Percentiles rank a stretch among this genome's conserved stretches.
Conservation (phyloP, 2,888 invertebrate genomes). For the Smittia aterrima region DNA sequence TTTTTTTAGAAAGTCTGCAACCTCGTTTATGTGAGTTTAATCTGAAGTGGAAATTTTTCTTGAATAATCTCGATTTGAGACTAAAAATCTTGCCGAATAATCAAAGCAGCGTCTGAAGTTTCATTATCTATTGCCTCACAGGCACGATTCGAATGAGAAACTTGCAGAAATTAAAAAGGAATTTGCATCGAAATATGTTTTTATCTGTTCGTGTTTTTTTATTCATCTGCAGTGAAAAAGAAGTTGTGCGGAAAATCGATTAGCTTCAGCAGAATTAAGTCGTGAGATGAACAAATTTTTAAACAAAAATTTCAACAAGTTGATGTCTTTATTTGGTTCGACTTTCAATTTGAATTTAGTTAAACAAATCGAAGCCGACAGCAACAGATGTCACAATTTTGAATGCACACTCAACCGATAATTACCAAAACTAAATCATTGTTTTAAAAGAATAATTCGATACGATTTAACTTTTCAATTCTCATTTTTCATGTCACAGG, state of each 20-base stretch:
- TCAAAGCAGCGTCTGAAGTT: no score
- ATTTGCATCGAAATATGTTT: constrained; percentile 36
- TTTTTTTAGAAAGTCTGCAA: no score
- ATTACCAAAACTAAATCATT: constrained; percentile 9
- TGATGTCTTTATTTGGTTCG: background rate
- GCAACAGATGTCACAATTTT: no score
- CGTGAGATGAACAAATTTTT: constrained; percentile 12
- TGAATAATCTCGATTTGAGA: no score
- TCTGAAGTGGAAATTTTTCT: no score
- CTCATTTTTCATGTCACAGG: background rate
- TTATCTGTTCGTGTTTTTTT: background rate
- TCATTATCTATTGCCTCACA: no score
- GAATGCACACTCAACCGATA: background rate
- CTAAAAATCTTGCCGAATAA: no score
- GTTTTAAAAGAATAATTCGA: no score
- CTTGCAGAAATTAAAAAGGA: background rate
- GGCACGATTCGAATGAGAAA: background rate
- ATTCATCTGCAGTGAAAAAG: constrained; percentile 10
- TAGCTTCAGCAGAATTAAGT: constrained; percentile 8
- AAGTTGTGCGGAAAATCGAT: constrained; percentile 38
- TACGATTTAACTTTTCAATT: background rate
- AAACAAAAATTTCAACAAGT: no score
- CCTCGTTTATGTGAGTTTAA: no score
- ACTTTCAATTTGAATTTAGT: background rate
- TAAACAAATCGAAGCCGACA: background rate